Evolutionary conservation across 2,797 vertebrate genomes (phyloP).

Genomic region (Notolabrus celidotus): DNA sequence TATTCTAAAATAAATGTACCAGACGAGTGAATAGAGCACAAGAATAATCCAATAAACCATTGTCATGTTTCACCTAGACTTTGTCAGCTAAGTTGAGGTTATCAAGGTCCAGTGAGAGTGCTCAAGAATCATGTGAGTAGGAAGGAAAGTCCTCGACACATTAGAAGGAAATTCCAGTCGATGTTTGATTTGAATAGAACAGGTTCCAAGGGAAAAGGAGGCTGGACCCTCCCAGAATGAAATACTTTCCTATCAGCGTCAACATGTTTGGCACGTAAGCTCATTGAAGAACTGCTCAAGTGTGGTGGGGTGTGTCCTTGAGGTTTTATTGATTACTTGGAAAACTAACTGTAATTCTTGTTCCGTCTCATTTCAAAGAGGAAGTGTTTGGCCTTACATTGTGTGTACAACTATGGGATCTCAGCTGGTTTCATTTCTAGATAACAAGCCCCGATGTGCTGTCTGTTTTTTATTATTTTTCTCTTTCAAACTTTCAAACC

Average conservation of each 20-base stretch:
- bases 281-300: neutral
- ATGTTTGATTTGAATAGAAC: slow-evolving; percentile 55
- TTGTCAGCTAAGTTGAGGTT: slow-evolving; percentile 1
- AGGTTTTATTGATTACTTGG: neutral
- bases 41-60: no score
- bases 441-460: neutral
- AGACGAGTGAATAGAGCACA: no score
- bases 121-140: slow-evolving; percentile 1
- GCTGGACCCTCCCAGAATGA: neutral
- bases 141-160: slow-evolving; percentile 45
- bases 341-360: neutral
- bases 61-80: neutral
- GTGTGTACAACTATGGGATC: no score
- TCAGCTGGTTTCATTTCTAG: slow-evolving; percentile 36
- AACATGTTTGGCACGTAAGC: slow-evolving; percentile 12
- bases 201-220: slow-evolving; percentile 43
- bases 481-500: neutral
- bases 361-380: neutral
- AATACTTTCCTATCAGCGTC: slow-evolving; percentile 48
- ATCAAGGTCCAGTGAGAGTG: neutral
- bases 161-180: slow-evolving; percentile 58
- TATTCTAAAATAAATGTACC: no score
- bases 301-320: neutral
- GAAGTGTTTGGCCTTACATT: neutral
- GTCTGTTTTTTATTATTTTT: slow-evolving; percentile 10